These are phyloP conservation scores for Drosophila seguyi DNA, from an alignment of 1,140 invertebrate genomes.

Conservation along the genomic window DNA sequence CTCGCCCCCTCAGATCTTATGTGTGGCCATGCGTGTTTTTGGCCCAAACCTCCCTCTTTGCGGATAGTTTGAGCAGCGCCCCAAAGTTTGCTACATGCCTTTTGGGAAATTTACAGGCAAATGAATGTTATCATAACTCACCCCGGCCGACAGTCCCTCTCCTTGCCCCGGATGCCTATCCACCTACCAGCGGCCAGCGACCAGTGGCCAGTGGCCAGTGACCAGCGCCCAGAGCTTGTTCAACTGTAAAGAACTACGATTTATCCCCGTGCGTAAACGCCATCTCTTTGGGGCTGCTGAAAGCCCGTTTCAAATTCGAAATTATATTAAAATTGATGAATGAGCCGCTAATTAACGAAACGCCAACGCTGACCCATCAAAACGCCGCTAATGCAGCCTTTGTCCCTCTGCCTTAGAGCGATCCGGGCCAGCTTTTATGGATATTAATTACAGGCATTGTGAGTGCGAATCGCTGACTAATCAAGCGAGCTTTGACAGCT, in stretches of 20 bases:
- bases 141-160: constrained; percentile 7
- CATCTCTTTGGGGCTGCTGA: constrained; percentile 17
- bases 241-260: constrained; percentile 58
- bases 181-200: constrained; percentile 21
- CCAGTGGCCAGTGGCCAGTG: constrained; percentile 7
- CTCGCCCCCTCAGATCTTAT: constrained; percentile 45
- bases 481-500: constrained; percentile 20
- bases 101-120: constrained; percentile 82
- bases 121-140: constrained; percentile 81
- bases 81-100: constrained; percentile 74
- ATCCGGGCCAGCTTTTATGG: constrained; percentile 53
- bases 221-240: constrained; percentile 23
- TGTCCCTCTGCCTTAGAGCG: constrained; percentile 58
- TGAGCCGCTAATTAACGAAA: constrained; percentile 78
- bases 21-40: constrained; percentile 53
- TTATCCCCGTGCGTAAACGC: constrained; percentile 8
- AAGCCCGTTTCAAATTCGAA: constrained; percentile 46
- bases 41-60: constrained; percentile 54
- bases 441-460: constrained; percentile 76
- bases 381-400: constrained; percentile 64
- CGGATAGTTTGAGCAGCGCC: constrained; percentile 69
- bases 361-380: constrained; percentile 24
- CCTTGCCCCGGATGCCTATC: not conserved
- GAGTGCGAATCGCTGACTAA: constrained; percentile 41
- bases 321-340: constrained; percentile 85